These are phyloP conservation scores for Xestoiulus laeticollis DNA, from an alignment of 2,888 invertebrate species.

Conservation along the genomic window DNA sequence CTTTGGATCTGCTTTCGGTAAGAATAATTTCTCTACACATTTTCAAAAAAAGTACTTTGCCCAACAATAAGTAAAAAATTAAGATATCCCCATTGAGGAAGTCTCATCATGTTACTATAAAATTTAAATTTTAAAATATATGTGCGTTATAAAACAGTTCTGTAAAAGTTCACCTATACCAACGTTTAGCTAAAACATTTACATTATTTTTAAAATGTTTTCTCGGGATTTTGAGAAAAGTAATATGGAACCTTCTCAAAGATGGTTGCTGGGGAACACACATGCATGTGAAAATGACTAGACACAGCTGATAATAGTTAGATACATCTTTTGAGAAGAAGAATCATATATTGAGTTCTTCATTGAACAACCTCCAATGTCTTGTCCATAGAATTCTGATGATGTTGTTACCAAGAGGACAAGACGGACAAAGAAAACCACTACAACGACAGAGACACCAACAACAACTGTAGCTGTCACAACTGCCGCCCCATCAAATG, in stretches of 20 bases:
- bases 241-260: too few relatives aligned
- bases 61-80: too few relatives aligned
- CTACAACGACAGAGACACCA: conserved; percentile 45
- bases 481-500: conserved; percentile 39
- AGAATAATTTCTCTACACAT: not conserved
- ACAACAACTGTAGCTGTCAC: conserved; percentile 44
- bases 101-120: too few relatives aligned
- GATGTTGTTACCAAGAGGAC: conserved; percentile 51
- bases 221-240: not conserved
- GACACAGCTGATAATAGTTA: not conserved
- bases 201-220: not conserved
- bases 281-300: not conserved
- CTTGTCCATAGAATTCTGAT: conserved; percentile 23
- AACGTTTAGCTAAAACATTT: too few relatives aligned
- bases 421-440: conserved; percentile 48
- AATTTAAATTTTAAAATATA: too few relatives aligned
- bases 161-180: too few relatives aligned
- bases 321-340: too few relatives aligned
- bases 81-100: too few relatives aligned
- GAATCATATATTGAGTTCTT: not conserved
- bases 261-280: too few relatives aligned
- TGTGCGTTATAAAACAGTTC: too few relatives aligned
- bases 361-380: not conserved
- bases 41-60: not conserved
- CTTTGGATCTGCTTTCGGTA: conserved; percentile 52